Evolutionary conservation across 2,888 invertebrate species (phyloP).

Genomic region (Dilophus febrilis): DNA sequence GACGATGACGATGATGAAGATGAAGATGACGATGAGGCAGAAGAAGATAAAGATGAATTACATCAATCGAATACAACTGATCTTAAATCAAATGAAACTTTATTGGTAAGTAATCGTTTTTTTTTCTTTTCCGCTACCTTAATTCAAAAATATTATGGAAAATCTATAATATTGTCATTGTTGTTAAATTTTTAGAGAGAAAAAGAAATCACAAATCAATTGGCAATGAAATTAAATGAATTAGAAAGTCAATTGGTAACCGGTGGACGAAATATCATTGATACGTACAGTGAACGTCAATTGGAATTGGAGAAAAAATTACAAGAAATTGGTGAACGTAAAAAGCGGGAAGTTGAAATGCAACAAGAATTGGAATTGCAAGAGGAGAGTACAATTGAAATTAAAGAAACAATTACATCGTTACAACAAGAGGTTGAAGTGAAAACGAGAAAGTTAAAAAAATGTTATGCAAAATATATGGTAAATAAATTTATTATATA

Average conservation of each 20-base stretch:
- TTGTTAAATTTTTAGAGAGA: conserved; percentile 35
- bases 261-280: conserved; percentile 87
- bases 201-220: conserved; percentile 51
- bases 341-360: conserved; percentile 60
- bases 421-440: conserved; percentile 94
- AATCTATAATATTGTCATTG: too few species aligned
- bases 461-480: conserved; percentile 71
- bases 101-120: conserved; percentile 7
- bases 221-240: conserved; percentile 61
- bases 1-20: conserved; percentile 27
- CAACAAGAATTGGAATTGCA: conserved; percentile 84
- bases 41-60: conserved; percentile 21
- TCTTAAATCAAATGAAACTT: conserved; percentile 10
- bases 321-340: conserved; percentile 76
- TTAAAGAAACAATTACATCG: conserved; percentile 78
- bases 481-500: conserved; percentile 16
- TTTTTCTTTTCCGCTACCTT: background rate
- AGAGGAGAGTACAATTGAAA: conserved; percentile 80
- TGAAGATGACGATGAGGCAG: conserved; percentile 25
- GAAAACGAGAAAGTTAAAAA: conserved; percentile 80
- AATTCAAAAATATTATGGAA: background rate
- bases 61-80: conserved; percentile 8
- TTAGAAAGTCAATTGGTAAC: conserved; percentile 88
- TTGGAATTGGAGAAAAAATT: conserved; percentile 69
- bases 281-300: conserved; percentile 90